Evolutionary conservation across 2,888 invertebrate species (phyloP), one percentile per base, ranked within the genome.

Genomic region (Vesta saturnalis): DNA sequence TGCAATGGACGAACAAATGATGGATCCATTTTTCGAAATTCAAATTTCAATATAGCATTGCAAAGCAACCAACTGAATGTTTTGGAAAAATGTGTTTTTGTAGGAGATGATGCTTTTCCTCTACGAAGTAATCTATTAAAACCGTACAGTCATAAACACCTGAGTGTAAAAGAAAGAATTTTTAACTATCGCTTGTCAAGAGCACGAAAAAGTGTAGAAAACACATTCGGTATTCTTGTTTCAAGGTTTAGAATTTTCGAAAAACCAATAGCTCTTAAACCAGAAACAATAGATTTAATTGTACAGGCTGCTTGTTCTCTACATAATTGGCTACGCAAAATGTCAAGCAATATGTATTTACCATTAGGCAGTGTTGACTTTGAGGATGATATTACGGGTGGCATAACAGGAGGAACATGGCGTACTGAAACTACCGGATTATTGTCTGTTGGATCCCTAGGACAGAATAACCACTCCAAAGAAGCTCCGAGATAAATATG

Each of bases 41-140:
- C 22, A n/a, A 43, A 39, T 1, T 59, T 59, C 43, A 47, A 59
- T 47, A 18, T 15, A 22, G 22, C 59, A 23, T 18, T 59, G 39
- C 5, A 35, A 19, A 22, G 19, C 18, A 59, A 59, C 22, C 5
- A 14, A n/a, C 14, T 59, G 19, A 59, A 59, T 59, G 12, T 59
- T 12, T 47, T 47, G 12, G 16, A n/a, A n/a, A 47, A 59, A 14
- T 19, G 8, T 22, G 47, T 59, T 21, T 47, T 46, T 18, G 47
- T 59, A 10, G 59, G 21, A 22, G 59, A 59, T 35, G 59, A 59
- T 16, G 59, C 46, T 12, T 59, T 59, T 59, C 59, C 47, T 21
- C 22, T 59, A 22, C 46, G 23, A n/a, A 59, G 46, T 8, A 47
- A 59, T 47, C 6, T 59, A 14, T 30, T 30, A 30, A 30, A 30